A percentile compares a stretch with the other conserved stretches of the same genome.
These are phyloP conservation scores for Nymphalis c-album DNA, from an alignment of 2,888 invertebrate genomes.

Conservation along the genomic window DNA sequence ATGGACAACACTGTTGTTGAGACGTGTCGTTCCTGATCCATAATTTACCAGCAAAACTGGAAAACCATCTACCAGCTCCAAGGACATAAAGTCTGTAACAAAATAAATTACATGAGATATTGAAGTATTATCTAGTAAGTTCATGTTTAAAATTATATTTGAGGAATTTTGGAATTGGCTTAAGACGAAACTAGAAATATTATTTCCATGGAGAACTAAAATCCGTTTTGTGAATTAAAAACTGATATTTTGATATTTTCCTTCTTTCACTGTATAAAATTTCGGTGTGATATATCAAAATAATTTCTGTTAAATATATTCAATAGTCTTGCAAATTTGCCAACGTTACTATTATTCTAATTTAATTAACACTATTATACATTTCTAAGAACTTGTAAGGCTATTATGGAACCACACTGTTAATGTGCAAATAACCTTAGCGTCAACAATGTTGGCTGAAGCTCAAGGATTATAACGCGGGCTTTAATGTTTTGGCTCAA, in stretches of 20 bases:
- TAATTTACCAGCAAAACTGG: constrained; percentile 92
- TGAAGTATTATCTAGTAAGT: not conserved
- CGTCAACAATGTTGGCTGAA: constrained; percentile 37
- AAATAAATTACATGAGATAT: constrained; percentile 9
- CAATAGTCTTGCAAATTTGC: not conserved
- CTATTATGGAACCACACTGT: constrained; percentile 36
- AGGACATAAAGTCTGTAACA: constrained; percentile 90
- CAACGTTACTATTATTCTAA: constrained; percentile 13
- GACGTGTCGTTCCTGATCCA: constrained; percentile 89
- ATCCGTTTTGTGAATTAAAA: too few species aligned
- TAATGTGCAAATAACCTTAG: constrained; percentile 38
- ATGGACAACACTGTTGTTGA: constrained; percentile 86
- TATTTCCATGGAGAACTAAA: too few species aligned
- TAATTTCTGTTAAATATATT: too few species aligned
- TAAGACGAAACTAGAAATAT: too few species aligned
- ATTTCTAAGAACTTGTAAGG: constrained; percentile 33
- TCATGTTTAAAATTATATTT: not conserved
- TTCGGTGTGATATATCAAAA: too few species aligned
- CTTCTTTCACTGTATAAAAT: too few species aligned
- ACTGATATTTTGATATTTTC: too few species aligned
- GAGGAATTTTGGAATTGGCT: too few species aligned
- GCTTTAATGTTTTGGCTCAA: constrained; percentile 35
- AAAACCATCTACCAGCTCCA: constrained; percentile 92
- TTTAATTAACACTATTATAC: constrained; percentile 33
- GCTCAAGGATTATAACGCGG: constrained; percentile 38